These are phyloP conservation scores for Scaptomyza hsui DNA, from an alignment of 1,140 invertebrate genomes.

Conservation along the genomic window DNA sequence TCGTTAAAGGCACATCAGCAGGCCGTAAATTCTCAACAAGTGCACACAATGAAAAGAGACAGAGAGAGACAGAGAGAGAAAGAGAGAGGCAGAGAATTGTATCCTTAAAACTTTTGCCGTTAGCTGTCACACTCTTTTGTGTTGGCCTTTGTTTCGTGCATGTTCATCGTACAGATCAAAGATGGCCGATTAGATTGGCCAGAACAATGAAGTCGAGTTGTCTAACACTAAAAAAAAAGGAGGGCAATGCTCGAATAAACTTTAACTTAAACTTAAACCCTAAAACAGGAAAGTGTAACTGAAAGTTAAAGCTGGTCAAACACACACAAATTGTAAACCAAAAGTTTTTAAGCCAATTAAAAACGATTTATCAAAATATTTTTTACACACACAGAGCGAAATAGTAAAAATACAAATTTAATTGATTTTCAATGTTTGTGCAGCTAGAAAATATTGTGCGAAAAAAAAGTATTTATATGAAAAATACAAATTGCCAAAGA, in stretches of 20 bases:
- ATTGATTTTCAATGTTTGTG: constrained; percentile 63
- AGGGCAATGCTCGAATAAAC: constrained; percentile 17
- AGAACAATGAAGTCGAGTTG: constrained; percentile 18
- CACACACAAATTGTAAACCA: constrained; percentile 21
- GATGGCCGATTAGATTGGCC: constrained; percentile 31
- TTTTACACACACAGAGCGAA: background rate
- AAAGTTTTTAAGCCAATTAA: constrained; percentile 39
- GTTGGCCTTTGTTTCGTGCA: constrained; percentile 20
- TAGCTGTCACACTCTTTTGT: constrained; percentile 57
- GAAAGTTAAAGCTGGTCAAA: constrained; percentile 1
- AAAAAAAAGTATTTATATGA: background rate
- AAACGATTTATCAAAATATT: constrained; percentile 14
- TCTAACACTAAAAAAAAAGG: background rate
- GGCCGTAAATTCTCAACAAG: constrained; percentile 61
- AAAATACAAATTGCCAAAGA: constrained; percentile 7
- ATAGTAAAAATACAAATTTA: constrained; percentile 46
- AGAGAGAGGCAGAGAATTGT: background rate
- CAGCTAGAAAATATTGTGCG: constrained; percentile 3
- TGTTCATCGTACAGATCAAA: constrained; percentile 21
- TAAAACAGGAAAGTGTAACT: background rate
- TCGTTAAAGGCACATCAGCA: constrained; percentile 37
- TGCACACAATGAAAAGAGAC: too few relatives aligned
- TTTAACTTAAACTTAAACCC: background rate
- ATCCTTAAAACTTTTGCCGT: constrained; percentile 37
- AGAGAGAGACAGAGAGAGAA: background rate